Percentiles rank a stretch among this genome's conserved stretches.
Conservation (phyloP, 2,797 vertebrate species). For the Pelobates cultripes region DNA sequence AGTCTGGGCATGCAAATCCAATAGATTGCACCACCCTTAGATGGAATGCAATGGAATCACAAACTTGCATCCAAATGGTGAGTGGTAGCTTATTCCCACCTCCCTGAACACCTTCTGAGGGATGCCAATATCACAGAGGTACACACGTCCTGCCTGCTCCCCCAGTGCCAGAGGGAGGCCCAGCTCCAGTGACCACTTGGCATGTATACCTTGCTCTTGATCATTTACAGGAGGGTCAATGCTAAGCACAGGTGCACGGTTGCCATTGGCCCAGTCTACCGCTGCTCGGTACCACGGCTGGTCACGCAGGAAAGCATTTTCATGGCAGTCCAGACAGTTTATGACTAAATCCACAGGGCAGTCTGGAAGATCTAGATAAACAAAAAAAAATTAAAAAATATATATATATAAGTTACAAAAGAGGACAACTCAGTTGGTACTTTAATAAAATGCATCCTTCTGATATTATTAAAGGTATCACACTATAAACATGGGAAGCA, state of each 20-base stretch:
- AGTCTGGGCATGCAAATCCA: conserved; percentile 38
- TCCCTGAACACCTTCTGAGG: conserved; percentile 94
- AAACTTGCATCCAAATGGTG: conserved; percentile 96
- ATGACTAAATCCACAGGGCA: conserved; percentile 96
- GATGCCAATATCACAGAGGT: conserved; percentile 95
- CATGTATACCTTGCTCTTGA: conserved; percentile 87
- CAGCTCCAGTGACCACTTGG: conserved; percentile 95
- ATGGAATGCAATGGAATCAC: conserved; percentile 94
- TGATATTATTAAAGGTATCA: too few relatives aligned
- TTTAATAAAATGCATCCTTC: too few relatives aligned
- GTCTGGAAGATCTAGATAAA: conserved; percentile 85
- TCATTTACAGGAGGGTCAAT: conserved; percentile 91
- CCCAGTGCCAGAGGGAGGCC: conserved; percentile 89
- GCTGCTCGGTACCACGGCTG: conserved; percentile 95
- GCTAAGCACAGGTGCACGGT: conserved; percentile 92
- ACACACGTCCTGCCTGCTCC: conserved; percentile 88
- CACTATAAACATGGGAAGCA: too few relatives aligned
- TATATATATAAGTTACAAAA: too few relatives aligned
- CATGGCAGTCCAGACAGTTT: conserved; percentile 96
- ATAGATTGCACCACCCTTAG: conserved; percentile 62
- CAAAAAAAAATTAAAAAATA: neutral
- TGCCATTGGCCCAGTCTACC: conserved; percentile 96
- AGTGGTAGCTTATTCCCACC: conserved; percentile 94
- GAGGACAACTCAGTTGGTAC: too few relatives aligned
- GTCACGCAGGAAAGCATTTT: conserved; percentile 92